Percentiles rank a stretch among this genome's conserved stretches.
phyloP scores from a whole-genome alignment of 2,113 vertebrate genomes.

The Notarius quadriscutis region DNA sequence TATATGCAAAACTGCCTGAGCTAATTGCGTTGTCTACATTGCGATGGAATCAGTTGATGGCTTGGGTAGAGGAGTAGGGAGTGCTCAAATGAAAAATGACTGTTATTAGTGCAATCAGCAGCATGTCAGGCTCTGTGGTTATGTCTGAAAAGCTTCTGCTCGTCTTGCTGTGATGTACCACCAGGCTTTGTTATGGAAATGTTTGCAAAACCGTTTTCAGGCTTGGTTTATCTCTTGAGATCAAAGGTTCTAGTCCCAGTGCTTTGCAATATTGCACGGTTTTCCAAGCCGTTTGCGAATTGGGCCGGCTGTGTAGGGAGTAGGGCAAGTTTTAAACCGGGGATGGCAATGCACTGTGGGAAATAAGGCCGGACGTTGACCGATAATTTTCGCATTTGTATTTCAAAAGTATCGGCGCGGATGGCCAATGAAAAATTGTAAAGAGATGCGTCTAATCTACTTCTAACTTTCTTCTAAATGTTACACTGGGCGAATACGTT shows the following conservation, averaged over 20 bases:
- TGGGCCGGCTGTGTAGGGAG: background rate
- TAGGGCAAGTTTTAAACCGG: background rate
- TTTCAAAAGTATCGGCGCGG: no score
- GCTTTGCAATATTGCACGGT: background rate
- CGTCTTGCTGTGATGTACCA: background rate
- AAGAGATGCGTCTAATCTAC: no score
- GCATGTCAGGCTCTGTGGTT: slow-evolving; percentile 7
- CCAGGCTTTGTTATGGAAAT: slow-evolving; percentile 3
- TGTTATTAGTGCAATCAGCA: slow-evolving; percentile 26
- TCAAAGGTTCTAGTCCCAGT: background rate
- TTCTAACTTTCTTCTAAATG: no score
- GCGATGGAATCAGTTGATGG: slow-evolving; percentile 3
- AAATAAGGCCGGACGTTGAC: no score
- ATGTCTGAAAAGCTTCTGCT: slow-evolving; percentile 4
- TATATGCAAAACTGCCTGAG: background rate
- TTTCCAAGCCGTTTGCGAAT: background rate
- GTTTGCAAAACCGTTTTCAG: background rate
- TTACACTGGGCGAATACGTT: no score
- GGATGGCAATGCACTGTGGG: no score
- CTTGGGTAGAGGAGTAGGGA: background rate
- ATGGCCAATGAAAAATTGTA: no score
- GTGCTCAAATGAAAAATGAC: slow-evolving; percentile 16
- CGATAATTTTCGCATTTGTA: no score
- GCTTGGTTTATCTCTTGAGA: background rate
- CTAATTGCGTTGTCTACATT: slow-evolving; percentile 3